Evolutionary conservation across 2,888 invertebrate genomes (phyloP), one percentile per base, ranked within the genome.

Genomic region (Poecilus cupreus): DNA sequence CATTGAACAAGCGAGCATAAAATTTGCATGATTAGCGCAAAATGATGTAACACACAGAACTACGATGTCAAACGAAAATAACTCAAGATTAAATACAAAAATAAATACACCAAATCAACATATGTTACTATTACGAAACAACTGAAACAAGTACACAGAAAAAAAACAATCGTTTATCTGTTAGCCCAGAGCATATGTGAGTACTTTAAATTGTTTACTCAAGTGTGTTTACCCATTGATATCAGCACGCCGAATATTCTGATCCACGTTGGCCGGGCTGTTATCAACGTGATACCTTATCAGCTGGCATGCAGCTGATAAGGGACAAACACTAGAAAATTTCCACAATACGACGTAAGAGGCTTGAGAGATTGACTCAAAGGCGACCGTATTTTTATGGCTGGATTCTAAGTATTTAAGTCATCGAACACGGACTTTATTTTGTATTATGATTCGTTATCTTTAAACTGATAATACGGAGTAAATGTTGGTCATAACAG

Each of bases 61-160:
- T 32, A 32, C 32, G 1, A 32, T 32, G 60, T 54, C 20, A 54
- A 54, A 54, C 18, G 16, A 54, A 54, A 20, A 54, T 22, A 54
- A 54, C 10, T 22, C 6, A 20, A 22, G 22, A 11, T 60, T 60
- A 54, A 2, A 22, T 20, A 20, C 22, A 60, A 60, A 60, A 60
- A 60, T 60, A 60, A 60, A 60, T 24, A 54, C 22, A 20, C 54
- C 54, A 60, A 60, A 60, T 26, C 60, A 60, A 26, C 60, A 60
- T 60, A 60, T 60, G 60, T 54, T 54, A 54, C 22, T 54, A 54
- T 60, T 60, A 60, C 60, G 60, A 60, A 54, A 54, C 54, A 49
- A 49, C 5, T 54, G 22, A 18, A 60, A 60, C 60, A 60, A 60
- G 60, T 26, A 22, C 16, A 54, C 54, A 54, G 43, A 43, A 43